A percentile compares a stretch with the other conserved stretches of the same genome.
phyloP scores from a whole-genome alignment of 2,888 invertebrate genomes.

The Allygus modestus region DNA sequence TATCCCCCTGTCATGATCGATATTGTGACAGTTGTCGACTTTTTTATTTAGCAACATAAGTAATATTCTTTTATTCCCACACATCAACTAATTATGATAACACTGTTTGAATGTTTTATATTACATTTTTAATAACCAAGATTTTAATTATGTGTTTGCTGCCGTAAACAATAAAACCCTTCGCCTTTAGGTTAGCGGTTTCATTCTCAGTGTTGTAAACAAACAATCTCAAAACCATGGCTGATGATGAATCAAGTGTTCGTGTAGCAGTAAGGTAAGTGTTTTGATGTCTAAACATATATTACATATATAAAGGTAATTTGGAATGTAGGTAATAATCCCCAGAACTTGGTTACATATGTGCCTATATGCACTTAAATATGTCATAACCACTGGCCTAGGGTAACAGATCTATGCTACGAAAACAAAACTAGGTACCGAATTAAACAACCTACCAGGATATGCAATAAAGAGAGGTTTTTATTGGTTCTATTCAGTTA shows the following conservation, averaged over 20 bases:
- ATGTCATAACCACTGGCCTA: no score
- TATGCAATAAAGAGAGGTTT: no score
- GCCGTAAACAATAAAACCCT: background rate
- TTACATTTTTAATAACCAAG: background rate
- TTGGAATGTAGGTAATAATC: no score
- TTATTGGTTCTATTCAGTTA: no score
- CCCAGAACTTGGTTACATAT: no score
- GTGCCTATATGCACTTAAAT: no score
- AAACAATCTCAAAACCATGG: constrained; percentile 74
- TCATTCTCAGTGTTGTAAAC: background rate
- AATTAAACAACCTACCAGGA: no score
- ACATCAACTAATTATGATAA: background rate
- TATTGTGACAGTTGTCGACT: background rate
- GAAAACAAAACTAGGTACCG: no score
- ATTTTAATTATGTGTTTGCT: background rate
- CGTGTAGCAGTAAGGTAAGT: constrained; percentile 83
- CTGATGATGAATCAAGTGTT: constrained; percentile 82
- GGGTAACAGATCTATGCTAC: no score
- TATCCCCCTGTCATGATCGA: constrained; percentile 21
- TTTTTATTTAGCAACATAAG: background rate
- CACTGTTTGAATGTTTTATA: background rate
- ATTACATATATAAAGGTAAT: no score
- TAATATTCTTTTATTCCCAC: background rate
- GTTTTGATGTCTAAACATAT: background rate
- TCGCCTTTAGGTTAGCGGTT: constrained; percentile 32